phyloP scores from a whole-genome alignment of 2,797 vertebrate genomes.

The Melanotaenia parkinsoni region DNA sequence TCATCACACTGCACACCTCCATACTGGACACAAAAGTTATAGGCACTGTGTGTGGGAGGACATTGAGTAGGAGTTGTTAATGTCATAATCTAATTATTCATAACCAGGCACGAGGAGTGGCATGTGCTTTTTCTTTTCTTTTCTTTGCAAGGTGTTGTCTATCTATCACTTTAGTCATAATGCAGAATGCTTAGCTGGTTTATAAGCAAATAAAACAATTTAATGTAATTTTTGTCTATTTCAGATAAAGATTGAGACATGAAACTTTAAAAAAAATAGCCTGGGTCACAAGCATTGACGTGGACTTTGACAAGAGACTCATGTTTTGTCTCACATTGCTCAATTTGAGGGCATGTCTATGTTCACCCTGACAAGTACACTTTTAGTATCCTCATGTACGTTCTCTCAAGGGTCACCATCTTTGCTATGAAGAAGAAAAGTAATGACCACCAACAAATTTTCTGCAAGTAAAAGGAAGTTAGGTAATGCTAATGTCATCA shows the following conservation, averaged over 20 bases:
- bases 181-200: not conserved
- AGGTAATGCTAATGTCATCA: not conserved
- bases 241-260: not conserved
- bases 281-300: not conserved
- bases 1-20: slow-evolving; percentile 59
- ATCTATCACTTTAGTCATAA: not conserved
- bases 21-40: slow-evolving; percentile 54
- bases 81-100: slow-evolving; percentile 66
- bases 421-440: not conserved
- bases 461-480: not conserved
- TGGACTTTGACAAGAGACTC: not conserved
- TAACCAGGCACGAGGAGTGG: slow-evolving; percentile 36
- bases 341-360: not conserved
- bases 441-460: not conserved
- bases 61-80: slow-evolving; percentile 67
- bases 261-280: not conserved
- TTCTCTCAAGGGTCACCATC: not conserved
- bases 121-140: slow-evolving; percentile 25
- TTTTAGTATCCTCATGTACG: not conserved
- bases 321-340: not conserved
- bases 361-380: not conserved
- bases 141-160: slow-evolving; percentile 7
- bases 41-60: slow-evolving; percentile 46
- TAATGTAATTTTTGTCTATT: not conserved
- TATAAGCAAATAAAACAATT: not conserved